These are phyloP conservation scores for Burhinus oedicnemus DNA, from an alignment of 2,113 vertebrate genomes.

Conservation along the genomic window DNA sequence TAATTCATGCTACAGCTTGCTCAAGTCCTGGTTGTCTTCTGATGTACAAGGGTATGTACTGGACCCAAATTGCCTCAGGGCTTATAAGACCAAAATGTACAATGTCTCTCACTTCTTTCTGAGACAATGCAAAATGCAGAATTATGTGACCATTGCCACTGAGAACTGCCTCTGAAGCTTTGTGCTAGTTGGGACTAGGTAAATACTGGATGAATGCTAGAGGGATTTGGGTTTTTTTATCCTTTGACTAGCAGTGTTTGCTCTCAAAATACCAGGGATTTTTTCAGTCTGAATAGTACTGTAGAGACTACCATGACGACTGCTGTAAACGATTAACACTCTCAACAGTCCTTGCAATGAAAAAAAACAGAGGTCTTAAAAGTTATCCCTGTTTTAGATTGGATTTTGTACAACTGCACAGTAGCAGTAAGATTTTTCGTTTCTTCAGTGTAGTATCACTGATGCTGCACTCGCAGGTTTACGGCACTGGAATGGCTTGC, in stretches of 20 bases:
- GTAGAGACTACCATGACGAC: background rate
- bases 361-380: background rate
- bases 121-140: background rate
- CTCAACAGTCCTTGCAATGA: background rate
- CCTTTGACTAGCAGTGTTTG: background rate
- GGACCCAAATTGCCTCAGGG: background rate
- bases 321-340: background rate
- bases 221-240: background rate
- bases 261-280: background rate
- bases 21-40: background rate
- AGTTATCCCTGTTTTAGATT: background rate
- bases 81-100: background rate
- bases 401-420: background rate
- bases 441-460: background rate
- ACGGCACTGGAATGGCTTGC: background rate
- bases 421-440: background rate
- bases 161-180: background rate
- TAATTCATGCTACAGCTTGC: background rate
- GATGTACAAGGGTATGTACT: background rate
- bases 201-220: background rate
- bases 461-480: background rate
- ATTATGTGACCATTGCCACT: background rate
- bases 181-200: background rate
- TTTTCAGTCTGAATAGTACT: constrained; percentile 7
- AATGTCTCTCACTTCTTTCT: background rate